Base-by-base conservation (phyloP, 2,888 invertebrate genomes). In the Nesidiocoris tenuis region DNA sequence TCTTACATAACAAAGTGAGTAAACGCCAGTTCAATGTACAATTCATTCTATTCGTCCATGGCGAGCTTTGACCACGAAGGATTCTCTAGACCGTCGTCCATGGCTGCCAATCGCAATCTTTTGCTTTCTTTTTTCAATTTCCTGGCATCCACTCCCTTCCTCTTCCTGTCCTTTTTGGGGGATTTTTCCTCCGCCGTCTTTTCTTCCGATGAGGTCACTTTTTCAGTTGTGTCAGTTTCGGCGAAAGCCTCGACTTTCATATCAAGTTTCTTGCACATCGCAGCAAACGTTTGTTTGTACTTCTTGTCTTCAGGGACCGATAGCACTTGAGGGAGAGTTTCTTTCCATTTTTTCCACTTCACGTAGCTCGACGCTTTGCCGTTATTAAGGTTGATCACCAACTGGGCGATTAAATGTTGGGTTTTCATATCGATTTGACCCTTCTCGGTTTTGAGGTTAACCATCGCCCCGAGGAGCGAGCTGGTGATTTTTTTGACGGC, bases 91-190 rank as follows among this genome's bases (percentile, higher is more conserved):
- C 72, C 72, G 61, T 39, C 39, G 39, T 72, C 72, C 54, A 54
- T 61, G 2, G 72, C 72, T 19, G 72, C 72, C 55, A 72, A 21
- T n/a, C 72, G 25, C n/a, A 55, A 18, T 16, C 55, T 25, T 72
- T 72, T 72, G 39, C 72, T 72, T 72, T 72, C 61, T 21, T 72
- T 72, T 61, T 72, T 72, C 72, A 72, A 18, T 19, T 72, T 72
- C 21, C 74, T 75, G 7, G 22, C 66, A 17, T 75, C 66, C 17
- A 39, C 39, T 66, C 25, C 59, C 17, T 66, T 59, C 39, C 67
- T 17, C 55, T 66, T 61, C 23, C 23, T 54, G 57, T 55, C 18
- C 74, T 23, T 56, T 71, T 76, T 21, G 71, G 65, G 3, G 65
- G 76, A 39, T 21, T 63, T 63, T 1, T 19, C 12, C 23, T 22